Base-by-base conservation (phyloP, 2,797 vertebrate species). In the Varecia variegata region DNA sequence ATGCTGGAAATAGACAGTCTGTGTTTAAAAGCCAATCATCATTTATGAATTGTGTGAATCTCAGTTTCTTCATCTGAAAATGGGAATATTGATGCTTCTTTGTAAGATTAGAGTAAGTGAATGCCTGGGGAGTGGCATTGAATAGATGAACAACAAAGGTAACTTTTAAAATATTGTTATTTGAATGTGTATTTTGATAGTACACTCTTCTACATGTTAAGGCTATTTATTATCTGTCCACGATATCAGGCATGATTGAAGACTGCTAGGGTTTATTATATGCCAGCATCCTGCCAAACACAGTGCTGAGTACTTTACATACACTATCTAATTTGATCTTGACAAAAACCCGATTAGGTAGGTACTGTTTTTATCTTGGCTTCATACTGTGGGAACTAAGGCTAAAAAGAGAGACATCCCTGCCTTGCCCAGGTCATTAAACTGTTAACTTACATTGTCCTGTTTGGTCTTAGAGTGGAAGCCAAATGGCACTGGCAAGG, bases 31-130 rank as follows among this genome's bases (percentile, higher is more conserved):
- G 62, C 77, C 35, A 77, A 27, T 70, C 47, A 23, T 94, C 40
- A 58, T 15, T 58, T 90, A 70, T 10, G 17, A 70, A 45, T 70
- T 85, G 45, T 45, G 30, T 84, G 43, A 17, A 14, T 95, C 58
- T 88, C 12, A 12, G 35, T 68, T 87, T 81, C 71, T 74, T 90
- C 25, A 14, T n/a, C 47, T 93, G 68, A 90, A 94, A 93, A 87
- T 77, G 30, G 80, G 27, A 65, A 13, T 54, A 14, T 18, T 40
- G 15, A 32, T 81, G 30, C 32, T 25, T 71, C 70, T 71, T 80
- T 47, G 2, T 45, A 52, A 47, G 38, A 71, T 76, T 23, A 88
- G 52, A 68, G 32, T 79, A 52, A 62, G 7, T 84, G 32, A 89
- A 21, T 38, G 4, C 47, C 27, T 82, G 38, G 7, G 30, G 35